A percentile compares a stretch with the other conserved stretches of the same genome.
Conservation (phyloP, 2,888 invertebrate genomes). For the Drosophila yooni region DNA sequence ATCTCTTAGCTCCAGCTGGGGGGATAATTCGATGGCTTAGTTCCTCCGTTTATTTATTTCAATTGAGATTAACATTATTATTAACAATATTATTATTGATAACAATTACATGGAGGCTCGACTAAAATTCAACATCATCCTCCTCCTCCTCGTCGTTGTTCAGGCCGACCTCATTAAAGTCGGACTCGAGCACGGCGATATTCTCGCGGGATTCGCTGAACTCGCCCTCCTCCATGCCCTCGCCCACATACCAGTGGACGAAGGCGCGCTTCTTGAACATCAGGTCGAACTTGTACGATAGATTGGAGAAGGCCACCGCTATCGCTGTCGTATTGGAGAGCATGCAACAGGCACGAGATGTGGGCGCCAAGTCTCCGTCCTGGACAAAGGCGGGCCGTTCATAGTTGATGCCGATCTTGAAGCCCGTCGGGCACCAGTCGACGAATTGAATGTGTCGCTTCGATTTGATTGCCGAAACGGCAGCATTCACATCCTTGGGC, state of each 20-base stretch:
- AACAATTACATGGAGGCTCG: background rate
- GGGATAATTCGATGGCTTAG: background rate
- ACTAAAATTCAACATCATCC: constrained; percentile 71
- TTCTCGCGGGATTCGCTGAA: constrained; percentile 85
- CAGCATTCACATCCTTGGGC: constrained; percentile 94
- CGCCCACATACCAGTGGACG: constrained; percentile 93
- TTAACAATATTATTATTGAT: constrained; percentile 4
- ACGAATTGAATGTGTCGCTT: constrained; percentile 93
- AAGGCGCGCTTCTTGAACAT: constrained; percentile 88
- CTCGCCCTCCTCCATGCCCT: constrained; percentile 85
- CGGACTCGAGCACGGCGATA: constrained; percentile 82
- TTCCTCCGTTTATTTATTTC: background rate
- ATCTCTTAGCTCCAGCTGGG: background rate
- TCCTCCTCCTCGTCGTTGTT: constrained; percentile 73
- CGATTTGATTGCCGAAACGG: constrained; percentile 91
- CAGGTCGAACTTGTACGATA: constrained; percentile 97
- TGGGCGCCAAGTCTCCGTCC: constrained; percentile 92
- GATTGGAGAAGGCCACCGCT: constrained; percentile 94
- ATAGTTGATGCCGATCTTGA: constrained; percentile 94
- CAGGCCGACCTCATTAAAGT: constrained; percentile 84
- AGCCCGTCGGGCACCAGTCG: constrained; percentile 98
- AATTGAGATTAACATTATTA: background rate
- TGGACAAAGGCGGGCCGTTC: constrained; percentile 92
- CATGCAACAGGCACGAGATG: constrained; percentile 95
- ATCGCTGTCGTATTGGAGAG: constrained; percentile 96